These are phyloP conservation scores for Idaea straminata DNA, from an alignment of 2,888 invertebrate species.

Conservation along the genomic window DNA sequence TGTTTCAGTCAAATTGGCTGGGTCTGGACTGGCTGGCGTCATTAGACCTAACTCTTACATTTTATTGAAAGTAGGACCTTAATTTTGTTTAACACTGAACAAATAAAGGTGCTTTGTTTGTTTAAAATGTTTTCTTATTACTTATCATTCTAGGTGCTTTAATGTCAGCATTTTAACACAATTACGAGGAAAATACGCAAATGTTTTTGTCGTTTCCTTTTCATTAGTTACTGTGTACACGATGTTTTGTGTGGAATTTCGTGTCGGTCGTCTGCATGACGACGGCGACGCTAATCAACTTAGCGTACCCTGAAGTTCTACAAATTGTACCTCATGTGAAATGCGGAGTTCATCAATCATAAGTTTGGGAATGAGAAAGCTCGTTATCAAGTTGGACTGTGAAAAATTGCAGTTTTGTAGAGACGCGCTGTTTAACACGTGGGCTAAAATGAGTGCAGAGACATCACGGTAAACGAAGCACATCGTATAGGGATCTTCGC, in stretches of 20 bases:
- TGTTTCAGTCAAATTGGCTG: constrained; percentile 47
- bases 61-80: constrained; percentile 41
- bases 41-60: constrained; percentile 43
- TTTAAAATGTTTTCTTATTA: constrained; percentile 34
- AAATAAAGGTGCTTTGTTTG: constrained; percentile 32
- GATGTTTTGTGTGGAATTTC: constrained; percentile 14
- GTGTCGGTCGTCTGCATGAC: constrained; percentile 16
- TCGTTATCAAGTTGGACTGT: constrained; percentile 14
- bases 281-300: constrained; percentile 18
- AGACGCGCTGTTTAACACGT: constrained; percentile 9
- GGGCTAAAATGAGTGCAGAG: neutral
- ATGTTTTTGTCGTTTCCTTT: constrained; percentile 19
- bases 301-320: constrained; percentile 13
- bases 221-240: constrained; percentile 11
- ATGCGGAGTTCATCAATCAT: constrained; percentile 22
- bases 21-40: constrained; percentile 38
- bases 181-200: constrained; percentile 23
- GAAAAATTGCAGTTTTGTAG: constrained; percentile 23
- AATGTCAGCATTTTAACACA: constrained; percentile 30
- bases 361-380: constrained; percentile 19
- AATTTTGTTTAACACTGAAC: constrained; percentile 33
- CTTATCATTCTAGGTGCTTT: constrained; percentile 26
- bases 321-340: constrained; percentile 7
- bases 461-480: neutral
- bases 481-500: no score